These are phyloP conservation scores for Notolabrus celidotus DNA, from an alignment of 2,797 vertebrate species.

Conservation along the genomic window DNA sequence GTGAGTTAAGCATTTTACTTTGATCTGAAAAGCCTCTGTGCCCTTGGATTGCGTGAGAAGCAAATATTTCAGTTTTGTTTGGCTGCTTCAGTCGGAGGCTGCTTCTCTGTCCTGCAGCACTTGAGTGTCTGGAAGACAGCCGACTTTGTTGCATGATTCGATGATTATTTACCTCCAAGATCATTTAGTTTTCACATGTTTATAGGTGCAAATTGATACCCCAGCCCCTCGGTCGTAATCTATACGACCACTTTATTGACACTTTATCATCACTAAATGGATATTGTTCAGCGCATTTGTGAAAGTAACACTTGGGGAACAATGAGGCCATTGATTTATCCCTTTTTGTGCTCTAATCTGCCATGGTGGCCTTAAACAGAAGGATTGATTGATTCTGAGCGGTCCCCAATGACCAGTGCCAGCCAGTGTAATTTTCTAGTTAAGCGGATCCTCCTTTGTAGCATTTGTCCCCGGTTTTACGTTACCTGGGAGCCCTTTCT, in stretches of 20 bases:
- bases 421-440: constrained; percentile 83
- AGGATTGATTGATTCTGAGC: constrained; percentile 84
- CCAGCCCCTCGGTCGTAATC: constrained; percentile 74
- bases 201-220: constrained; percentile 25
- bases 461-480: constrained; percentile 88
- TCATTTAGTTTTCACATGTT: neutral
- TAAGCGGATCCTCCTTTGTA: constrained; percentile 88
- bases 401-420: constrained; percentile 83
- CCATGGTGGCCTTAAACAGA: constrained; percentile 84
- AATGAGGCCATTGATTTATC: constrained; percentile 92
- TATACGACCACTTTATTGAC: constrained; percentile 85
- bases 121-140: neutral
- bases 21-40: constrained; percentile 72
- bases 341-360: constrained; percentile 85
- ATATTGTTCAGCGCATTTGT: constrained; percentile 83
- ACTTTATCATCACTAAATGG: constrained; percentile 86
- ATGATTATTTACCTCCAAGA: constrained; percentile 20
- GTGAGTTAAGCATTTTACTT: constrained; percentile 69
- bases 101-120: constrained; percentile 22
- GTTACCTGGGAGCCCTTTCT: constrained; percentile 87
- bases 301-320: constrained; percentile 88
- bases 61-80: constrained; percentile 54
- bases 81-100: constrained; percentile 21
- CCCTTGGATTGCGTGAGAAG: constrained; percentile 50
- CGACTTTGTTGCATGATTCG: constrained; percentile 9